These are phyloP conservation scores for Eupithecia subfuscata DNA, from an alignment of 2,888 invertebrate species.

Conservation along the genomic window DNA sequence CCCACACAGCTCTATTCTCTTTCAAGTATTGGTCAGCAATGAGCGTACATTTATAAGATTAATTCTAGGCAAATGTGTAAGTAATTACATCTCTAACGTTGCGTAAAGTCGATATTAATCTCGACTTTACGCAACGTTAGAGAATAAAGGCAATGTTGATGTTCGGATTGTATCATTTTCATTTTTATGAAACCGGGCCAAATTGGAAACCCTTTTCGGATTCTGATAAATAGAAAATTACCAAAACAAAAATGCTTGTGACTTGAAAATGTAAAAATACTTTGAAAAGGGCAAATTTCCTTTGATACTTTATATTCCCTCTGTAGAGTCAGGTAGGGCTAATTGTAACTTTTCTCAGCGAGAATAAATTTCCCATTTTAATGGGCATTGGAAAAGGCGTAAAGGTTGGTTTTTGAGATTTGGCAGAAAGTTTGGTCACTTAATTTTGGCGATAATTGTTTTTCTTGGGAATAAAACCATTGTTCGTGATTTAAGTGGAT, in stretches of 20 bases:
- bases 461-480: neutral
- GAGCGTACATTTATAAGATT: no score
- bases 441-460: neutral
- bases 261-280: constrained; percentile 9
- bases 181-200: neutral
- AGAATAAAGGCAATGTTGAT: neutral
- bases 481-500: neutral
- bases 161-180: neutral
- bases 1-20: no score
- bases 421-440: neutral
- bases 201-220: neutral
- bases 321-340: neutral
- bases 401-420: neutral
- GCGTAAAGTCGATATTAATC: neutral
- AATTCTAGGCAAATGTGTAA: neutral
- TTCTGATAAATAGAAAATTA: neutral
- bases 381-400: neutral
- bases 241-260: neutral
- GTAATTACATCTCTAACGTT: no score
- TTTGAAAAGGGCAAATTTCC: constrained; percentile 10
- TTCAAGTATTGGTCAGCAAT: no score
- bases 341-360: constrained; percentile 20
- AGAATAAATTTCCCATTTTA: constrained; percentile 12
- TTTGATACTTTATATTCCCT: constrained; percentile 24
- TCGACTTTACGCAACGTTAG: neutral